phyloP scores from a whole-genome alignment of 2,888 invertebrate species.

The Phrixothrix hirtus region DNA sequence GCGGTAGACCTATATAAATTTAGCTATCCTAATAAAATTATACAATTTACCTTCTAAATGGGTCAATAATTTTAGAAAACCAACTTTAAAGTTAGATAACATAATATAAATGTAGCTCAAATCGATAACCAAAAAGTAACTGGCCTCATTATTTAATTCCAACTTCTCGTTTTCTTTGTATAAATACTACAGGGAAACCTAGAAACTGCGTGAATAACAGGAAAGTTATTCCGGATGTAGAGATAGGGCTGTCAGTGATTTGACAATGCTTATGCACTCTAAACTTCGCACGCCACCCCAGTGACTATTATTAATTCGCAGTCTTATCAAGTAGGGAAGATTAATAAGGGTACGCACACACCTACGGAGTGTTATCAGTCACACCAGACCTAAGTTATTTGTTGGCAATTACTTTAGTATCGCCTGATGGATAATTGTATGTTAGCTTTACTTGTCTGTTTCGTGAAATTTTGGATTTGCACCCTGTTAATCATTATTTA shows the following conservation, averaged over 20 bases:
- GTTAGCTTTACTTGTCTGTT: too few relatives aligned
- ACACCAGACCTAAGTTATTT: conserved; percentile 11
- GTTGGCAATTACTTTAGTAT: conserved; percentile 6
- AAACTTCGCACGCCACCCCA: conserved; percentile 19
- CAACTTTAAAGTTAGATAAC: too few relatives aligned
- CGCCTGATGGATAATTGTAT: not conserved
- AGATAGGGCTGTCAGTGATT: conserved; percentile 26
- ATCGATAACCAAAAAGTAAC: too few relatives aligned
- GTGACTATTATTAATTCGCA: conserved; percentile 25
- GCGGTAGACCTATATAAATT: too few relatives aligned
- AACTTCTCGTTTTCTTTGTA: not conserved
- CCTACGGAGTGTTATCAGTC: conserved; percentile 10
- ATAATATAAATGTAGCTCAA: too few relatives aligned
- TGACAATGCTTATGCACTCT: conserved; percentile 25
- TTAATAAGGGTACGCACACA: conserved; percentile 21
- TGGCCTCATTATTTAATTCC: too few relatives aligned
- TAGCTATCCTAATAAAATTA: too few relatives aligned
- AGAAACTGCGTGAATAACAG: conserved; percentile 17
- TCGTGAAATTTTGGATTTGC: too few relatives aligned
- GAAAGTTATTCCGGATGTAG: conserved; percentile 15
- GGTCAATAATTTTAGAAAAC: too few relatives aligned
- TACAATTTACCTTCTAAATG: too few relatives aligned
- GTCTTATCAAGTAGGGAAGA: conserved; percentile 23
- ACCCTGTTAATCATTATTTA: too few relatives aligned
- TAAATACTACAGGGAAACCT: conserved; percentile 2